These are phyloP conservation scores for Motacilla alba DNA, from an alignment of 2,113 vertebrate genomes.

Conservation along the genomic window DNA sequence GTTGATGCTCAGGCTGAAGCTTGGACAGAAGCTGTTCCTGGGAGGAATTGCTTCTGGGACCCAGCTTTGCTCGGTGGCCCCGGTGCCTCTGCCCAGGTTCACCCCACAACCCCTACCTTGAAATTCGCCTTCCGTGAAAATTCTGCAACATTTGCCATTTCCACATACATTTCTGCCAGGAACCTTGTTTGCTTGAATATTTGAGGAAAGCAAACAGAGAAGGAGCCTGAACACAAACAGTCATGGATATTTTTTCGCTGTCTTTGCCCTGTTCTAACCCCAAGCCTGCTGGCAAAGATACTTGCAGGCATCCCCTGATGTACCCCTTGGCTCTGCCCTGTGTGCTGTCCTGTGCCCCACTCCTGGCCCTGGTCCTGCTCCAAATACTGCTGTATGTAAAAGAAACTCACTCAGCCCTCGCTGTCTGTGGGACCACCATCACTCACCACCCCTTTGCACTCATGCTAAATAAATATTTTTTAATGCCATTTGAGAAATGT, in stretches of 20 bases:
- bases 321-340: neutral
- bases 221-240: conserved; percentile 13
- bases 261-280: neutral
- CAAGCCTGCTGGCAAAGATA: accelerated
- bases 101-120: neutral
- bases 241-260: neutral
- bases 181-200: conserved; percentile 16
- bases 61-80: neutral
- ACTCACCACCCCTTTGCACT: neutral
- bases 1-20: neutral
- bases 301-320: neutral
- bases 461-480: neutral
- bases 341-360: neutral
- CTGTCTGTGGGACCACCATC: neutral
- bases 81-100: neutral
- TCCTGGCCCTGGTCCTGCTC: neutral
- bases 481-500: neutral
- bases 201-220: conserved; percentile 49
- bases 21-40: neutral
- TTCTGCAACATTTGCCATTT: conserved; percentile 36
- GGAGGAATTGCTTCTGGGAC: neutral
- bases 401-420: neutral
- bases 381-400: neutral
- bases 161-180: conserved; percentile 37
- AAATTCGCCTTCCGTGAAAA: neutral